phyloP scores from a whole-genome alignment of 2,888 invertebrate genomes.

The Creontiades dilutus region DNA sequence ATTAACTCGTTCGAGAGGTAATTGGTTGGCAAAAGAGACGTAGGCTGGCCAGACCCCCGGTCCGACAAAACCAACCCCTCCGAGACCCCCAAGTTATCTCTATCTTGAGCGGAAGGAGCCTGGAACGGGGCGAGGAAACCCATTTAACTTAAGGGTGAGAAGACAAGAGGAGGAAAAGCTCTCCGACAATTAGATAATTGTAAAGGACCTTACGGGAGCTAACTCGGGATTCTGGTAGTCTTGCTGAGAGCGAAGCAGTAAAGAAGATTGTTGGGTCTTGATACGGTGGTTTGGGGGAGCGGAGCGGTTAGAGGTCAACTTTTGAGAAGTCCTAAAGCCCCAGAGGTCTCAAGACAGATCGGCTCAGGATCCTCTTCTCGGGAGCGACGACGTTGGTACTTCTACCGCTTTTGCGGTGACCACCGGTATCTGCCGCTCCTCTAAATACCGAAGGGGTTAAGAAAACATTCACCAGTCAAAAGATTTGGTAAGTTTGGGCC shows the following conservation, averaged over 20 bases:
- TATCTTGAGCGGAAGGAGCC: constrained; percentile 40
- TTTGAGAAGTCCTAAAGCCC: constrained; percentile 30
- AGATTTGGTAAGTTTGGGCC: too few relatives aligned
- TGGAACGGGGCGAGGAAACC: constrained; percentile 29
- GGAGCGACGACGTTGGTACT: not conserved
- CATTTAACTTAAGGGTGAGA: constrained; percentile 62
- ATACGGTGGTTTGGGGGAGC: constrained; percentile 44
- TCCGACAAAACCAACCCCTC: not conserved
- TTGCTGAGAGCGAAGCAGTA: constrained; percentile 24
- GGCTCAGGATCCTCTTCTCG: not conserved
- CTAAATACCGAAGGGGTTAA: too few relatives aligned
- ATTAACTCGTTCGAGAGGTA: constrained; percentile 65
- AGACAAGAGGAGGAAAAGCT: constrained; percentile 56
- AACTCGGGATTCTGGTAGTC: constrained; percentile 20
- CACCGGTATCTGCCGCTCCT: not conserved
- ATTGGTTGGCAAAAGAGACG: constrained; percentile 67
- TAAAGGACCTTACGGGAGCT: constrained; percentile 41
- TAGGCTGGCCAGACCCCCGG: constrained; percentile 47
- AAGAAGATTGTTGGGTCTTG: constrained; percentile 43
- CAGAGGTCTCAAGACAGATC: constrained; percentile 3
- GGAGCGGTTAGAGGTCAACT: not conserved
- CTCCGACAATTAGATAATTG: constrained; percentile 66
- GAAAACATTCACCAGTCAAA: too few relatives aligned
- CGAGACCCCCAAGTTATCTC: constrained; percentile 56
- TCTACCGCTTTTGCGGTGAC: not conserved